Conservation (phyloP, 2,888 invertebrate genomes). For the Eugnorisma glareosa region DNA sequence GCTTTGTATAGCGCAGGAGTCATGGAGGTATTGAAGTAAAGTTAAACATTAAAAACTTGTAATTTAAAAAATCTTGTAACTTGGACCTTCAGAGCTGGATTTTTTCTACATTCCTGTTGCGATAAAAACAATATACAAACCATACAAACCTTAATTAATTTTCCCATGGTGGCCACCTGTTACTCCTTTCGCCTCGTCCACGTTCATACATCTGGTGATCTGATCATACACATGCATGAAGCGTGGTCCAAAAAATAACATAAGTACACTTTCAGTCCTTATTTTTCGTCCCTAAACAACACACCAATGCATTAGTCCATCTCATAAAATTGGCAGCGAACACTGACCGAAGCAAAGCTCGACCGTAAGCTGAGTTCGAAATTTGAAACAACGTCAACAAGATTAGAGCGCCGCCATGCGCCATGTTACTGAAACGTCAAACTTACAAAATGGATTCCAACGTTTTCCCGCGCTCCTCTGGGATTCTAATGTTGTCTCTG, state of each 20-base stretch:
- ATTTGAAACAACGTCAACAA: constrained; percentile 78
- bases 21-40: no score
- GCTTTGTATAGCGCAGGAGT: no score
- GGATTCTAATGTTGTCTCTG: constrained; percentile 70
- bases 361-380: constrained; percentile 69
- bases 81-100: no score
- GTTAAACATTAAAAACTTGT: no score
- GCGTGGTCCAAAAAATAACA: neutral
- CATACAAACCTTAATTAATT: no score
- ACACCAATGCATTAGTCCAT: constrained; percentile 16
- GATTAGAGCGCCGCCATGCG: constrained; percentile 83
- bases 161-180: no score
- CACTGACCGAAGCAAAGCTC: constrained; percentile 62
- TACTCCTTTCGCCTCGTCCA: neutral
- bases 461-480: constrained; percentile 69
- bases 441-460: constrained; percentile 88
- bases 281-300: constrained; percentile 1
- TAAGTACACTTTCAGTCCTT: neutral
- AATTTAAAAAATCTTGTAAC: no score
- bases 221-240: neutral
- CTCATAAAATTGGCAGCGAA: constrained; percentile 60
- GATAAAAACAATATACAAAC: no score
- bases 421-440: constrained; percentile 86
- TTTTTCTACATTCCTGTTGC: no score
- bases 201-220: neutral